Conservation (phyloP, 2,888 invertebrate genomes). For the Drosophila merina region DNA sequence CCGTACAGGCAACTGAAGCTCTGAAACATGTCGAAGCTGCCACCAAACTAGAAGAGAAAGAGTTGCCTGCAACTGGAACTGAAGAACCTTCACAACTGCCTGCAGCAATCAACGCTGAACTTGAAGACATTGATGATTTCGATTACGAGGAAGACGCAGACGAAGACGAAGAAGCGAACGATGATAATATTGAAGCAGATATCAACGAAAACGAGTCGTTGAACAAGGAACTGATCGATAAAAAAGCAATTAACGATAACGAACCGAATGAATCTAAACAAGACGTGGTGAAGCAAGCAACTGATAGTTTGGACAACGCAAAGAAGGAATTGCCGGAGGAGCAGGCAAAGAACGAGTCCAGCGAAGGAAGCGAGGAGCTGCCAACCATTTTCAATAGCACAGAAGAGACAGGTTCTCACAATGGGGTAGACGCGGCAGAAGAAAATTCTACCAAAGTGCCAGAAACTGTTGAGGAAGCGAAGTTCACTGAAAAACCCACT, state of each 20-base stretch:
- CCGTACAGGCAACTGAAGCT: conserved; percentile 20
- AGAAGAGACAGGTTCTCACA: neutral
- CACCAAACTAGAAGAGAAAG: neutral
- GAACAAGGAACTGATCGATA: conserved; percentile 25
- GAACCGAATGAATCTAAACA: conserved; percentile 3
- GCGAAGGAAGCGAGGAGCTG: neutral
- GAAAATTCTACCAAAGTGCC: neutral
- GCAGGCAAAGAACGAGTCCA: neutral
- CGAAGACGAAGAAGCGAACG: conserved; percentile 51
- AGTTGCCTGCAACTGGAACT: neutral
- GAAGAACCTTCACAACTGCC: conserved; percentile 6
- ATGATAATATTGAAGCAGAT: conserved; percentile 56
- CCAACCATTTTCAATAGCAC: neutral
- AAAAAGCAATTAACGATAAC: conserved; percentile 10
- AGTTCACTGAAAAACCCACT: neutral
- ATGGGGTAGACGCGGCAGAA: neutral
- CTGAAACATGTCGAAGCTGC: neutral
- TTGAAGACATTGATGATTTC: conserved; percentile 39
- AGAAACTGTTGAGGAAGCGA: neutral
- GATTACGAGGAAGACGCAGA: conserved; percentile 69
- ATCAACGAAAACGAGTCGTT: conserved; percentile 41
- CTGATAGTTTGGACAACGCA: conserved; percentile 1
- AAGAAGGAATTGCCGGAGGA: neutral
- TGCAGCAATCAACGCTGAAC: conserved; percentile 18
- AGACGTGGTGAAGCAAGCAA: neutral